Evolutionary conservation across 2,797 vertebrate genomes (phyloP).

Genomic region (Limnodromus scolopaceus): DNA sequence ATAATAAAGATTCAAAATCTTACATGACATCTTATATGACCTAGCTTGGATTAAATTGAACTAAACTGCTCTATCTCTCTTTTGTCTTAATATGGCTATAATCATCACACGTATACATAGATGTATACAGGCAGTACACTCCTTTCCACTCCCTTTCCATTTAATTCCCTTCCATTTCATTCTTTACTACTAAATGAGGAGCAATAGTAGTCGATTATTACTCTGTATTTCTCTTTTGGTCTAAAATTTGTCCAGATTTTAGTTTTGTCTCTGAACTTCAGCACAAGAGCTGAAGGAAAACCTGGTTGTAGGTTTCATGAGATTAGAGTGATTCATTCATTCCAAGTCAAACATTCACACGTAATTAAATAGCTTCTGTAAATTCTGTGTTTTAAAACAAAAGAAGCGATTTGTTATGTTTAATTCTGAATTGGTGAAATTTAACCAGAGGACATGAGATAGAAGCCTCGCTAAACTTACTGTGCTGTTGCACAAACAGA

Average conservation of each 20-base stretch:
- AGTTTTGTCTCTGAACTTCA: background rate
- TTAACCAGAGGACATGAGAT: background rate
- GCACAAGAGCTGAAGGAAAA: background rate
- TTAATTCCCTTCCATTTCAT: background rate
- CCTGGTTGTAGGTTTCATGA: background rate
- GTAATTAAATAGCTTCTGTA: background rate
- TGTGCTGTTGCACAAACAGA: background rate
- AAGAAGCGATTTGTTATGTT: background rate
- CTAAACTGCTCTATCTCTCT: background rate
- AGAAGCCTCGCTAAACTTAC: no score
- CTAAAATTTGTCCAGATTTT: background rate
- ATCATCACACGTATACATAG: background rate
- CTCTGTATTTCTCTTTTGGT: background rate
- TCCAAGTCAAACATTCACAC: background rate
- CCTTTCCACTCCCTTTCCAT: background rate
- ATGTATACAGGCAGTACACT: background rate
- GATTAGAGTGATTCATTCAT: background rate
- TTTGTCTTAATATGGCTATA: background rate
- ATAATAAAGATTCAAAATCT: background rate
- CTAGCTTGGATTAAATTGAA: background rate
- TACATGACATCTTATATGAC: background rate
- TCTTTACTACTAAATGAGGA: background rate
- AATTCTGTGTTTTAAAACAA: background rate
- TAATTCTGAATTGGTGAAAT: background rate
- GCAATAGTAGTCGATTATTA: background rate